Percentiles rank a stretch among this genome's conserved stretches.
phyloP scores from a whole-genome alignment of 2,888 invertebrate species.

The Catocala fraxini region DNA sequence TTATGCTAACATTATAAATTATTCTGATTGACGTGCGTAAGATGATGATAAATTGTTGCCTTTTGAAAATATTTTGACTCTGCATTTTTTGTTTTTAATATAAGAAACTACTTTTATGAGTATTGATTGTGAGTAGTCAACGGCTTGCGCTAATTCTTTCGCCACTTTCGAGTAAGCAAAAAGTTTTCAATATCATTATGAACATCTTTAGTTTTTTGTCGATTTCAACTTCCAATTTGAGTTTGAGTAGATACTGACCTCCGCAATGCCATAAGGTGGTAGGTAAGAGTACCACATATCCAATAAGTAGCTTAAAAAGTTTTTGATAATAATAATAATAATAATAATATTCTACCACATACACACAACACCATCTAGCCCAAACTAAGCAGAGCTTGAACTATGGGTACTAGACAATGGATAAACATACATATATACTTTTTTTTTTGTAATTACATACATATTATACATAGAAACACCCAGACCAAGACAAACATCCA shows the following conservation, averaged over 20 bases:
- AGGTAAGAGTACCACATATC: neutral
- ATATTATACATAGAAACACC: no score
- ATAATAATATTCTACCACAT: no score
- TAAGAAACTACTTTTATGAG: neutral
- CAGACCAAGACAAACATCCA: no score
- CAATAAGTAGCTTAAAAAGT: neutral
- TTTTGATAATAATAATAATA: no score
- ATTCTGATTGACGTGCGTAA: constrained; percentile 34
- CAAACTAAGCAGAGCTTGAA: no score
- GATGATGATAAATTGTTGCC: constrained; percentile 33
- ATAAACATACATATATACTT: no score
- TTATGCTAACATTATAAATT: constrained; percentile 13
- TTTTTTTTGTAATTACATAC: no score
- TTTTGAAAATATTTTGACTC: constrained; percentile 45
- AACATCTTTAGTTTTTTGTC: constrained; percentile 1
- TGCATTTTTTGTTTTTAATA: constrained; percentile 9
- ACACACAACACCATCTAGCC: no score
- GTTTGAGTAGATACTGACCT: constrained; percentile 9
- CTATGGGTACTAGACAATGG: no score
- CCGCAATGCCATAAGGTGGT: neutral
- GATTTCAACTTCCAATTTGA: neutral
- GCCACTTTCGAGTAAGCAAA: constrained; percentile 13
- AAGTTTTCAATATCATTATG: constrained; percentile 4
- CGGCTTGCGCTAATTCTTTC: constrained; percentile 13
- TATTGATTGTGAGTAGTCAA: constrained; percentile 2